Evolutionary conservation across 2,888 invertebrate species (phyloP), one percentile per base, ranked within the genome.

Genomic region (Nomada flava): DNA sequence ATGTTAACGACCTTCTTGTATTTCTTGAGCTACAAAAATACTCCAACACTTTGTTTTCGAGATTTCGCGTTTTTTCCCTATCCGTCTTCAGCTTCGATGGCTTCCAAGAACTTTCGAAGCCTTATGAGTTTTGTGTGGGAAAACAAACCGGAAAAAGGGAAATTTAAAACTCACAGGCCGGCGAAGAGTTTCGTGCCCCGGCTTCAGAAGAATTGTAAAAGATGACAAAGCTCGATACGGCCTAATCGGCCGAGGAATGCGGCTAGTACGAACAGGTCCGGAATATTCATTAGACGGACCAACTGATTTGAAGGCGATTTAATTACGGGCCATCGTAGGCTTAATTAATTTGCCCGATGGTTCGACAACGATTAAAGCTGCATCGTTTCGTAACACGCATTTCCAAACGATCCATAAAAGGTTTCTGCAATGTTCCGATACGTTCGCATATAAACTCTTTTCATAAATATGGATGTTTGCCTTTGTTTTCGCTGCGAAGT

Each of bases 301-400:
- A 83, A 86, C 89, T 88, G 91, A 91, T 92, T 91, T 86, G 86
- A 89, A 88, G 89, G 89, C 89, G 88, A 92, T 92, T 91, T 91
- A 92, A 92, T 92, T 90, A 91, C 89, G 79, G 82, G 83, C 86
- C 88, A 68, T 89, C 86, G 87, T 55, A 47, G 86, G 89, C 90
- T 91, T 92, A 91, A 92, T 92, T 92, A 91, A 92, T 92, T 92
- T 91, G 89, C 83, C 81, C 89, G 91, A 91, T 92, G 90, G 89
- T 90, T 90, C 85, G 83, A 88, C 83, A 86, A 86, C 89, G 91
- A 92, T 91, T 91, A 91, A 91, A 86, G 84, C 82, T 79, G 79
- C 75, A 57, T 42, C 63, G 55, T 68, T 68, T 67, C 74, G 53
- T 79, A 65, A 73, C 75, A 62, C 59, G 63, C 18, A 55, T 44